Evolutionary conservation across 2,113 vertebrate genomes (phyloP), one percentile per base, ranked within the genome.

Genomic region (Pyrgilauda ruficollis): DNA sequence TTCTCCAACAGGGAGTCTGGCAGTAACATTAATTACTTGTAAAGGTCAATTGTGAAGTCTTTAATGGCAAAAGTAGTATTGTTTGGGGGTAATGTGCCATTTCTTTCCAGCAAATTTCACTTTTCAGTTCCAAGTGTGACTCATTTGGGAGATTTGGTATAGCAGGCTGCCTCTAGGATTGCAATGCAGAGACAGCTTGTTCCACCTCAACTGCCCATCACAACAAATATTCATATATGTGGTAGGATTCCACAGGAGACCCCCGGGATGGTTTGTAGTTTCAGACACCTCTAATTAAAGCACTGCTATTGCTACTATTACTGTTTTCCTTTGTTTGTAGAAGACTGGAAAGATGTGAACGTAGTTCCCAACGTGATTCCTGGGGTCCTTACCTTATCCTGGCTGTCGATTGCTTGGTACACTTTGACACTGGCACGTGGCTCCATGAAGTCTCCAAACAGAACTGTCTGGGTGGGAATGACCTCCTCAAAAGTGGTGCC

Each of bases 361-460:
- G 1, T 4, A 55, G n/a, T 13, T 84, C 52, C 64, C 18, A 50
- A 15, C 4, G 13, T 21, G 27, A 68, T 82, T 82, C 47, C 55
- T 10, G 20, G 4, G 5, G 13, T 35, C 74, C 95, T 87, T 89
- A 99, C 99, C 97, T 98, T 98, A 28, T 97, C 98, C 89, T 97
- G 97, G 79, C 98, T 98, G 13, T 98, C 84, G 10, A 99, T 98
- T 67, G 97, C 95, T 91, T 98, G 94, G 58, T 99, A 99, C 43
- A 97, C 44, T 94, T 98, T 99, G 88, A 78, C 68, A 39, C 97
- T 98, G 13, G 98, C 86, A 73, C 96, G 98, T 39, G 98, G 97
- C 7, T 95, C 95, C 98, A 99, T 98, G 95, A 99, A 99, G 97
- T 99, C 99, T 30, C 99, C 99, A 31, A 98, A 99, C 7, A 99